These are phyloP conservation scores for Tachypleus tridentatus DNA, from an alignment of 1,140 invertebrate genomes.

Conservation along the genomic window DNA sequence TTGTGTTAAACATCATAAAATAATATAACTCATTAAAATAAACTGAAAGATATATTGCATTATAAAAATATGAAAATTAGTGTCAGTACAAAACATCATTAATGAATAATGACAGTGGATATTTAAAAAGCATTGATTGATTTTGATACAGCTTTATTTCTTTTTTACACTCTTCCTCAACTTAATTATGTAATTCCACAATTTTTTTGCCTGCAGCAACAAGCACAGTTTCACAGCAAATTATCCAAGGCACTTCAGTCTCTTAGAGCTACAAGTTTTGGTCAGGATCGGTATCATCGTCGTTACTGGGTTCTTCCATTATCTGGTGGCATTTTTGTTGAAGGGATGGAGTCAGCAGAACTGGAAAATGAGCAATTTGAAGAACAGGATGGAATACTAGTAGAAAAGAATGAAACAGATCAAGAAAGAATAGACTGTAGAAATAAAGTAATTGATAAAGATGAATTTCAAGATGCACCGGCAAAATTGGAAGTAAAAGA, in stretches of 20 bases:
- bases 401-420: constrained; percentile 18
- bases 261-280: constrained; percentile 68
- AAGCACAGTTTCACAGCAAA: constrained; percentile 38
- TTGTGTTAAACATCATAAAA: no score
- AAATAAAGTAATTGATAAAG: constrained; percentile 20
- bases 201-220: constrained; percentile 5
- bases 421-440: constrained; percentile 30
- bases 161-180: no score
- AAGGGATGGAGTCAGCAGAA: constrained; percentile 64
- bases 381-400: constrained; percentile 7
- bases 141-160: no score
- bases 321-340: constrained; percentile 79
- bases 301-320: constrained; percentile 85
- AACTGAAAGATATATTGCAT: no score
- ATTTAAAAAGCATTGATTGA: no score
- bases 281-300: constrained; percentile 84
- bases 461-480: background rate
- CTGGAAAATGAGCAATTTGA: no score
- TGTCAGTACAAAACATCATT: no score
- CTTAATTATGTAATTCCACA: no score
- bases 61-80: no score
- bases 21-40: no score
- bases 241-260: constrained; percentile 59
- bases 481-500: no score
- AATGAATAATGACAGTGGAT: no score